phyloP scores from a whole-genome alignment of 2,113 vertebrate genomes.

The Ibidorhyncha struthersii region DNA sequence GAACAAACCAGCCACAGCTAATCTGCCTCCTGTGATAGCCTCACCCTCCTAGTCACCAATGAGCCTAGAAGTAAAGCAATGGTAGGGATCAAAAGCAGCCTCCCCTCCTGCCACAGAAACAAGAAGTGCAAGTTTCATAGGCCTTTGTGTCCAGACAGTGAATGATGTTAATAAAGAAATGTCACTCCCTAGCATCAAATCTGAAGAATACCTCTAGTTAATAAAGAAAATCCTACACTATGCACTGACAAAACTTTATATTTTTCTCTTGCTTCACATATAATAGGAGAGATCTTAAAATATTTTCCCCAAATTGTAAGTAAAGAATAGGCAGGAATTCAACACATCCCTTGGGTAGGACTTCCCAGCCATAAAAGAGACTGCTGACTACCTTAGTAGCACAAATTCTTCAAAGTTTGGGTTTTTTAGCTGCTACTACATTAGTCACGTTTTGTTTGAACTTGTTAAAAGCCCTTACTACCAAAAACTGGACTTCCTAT shows the following conservation, averaged over 20 bases:
- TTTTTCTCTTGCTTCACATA: background rate
- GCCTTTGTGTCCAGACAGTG: background rate
- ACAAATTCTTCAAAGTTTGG: background rate
- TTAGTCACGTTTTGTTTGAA: background rate
- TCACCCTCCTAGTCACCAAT: background rate
- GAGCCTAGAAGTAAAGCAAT: background rate
- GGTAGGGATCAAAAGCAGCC: background rate
- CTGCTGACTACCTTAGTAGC: background rate
- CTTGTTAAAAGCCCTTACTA: background rate
- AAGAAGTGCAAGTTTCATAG: background rate
- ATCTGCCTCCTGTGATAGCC: background rate
- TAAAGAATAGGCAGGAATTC: background rate
- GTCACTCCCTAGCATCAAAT: background rate
- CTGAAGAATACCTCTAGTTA: background rate
- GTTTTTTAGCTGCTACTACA: background rate
- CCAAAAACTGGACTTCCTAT: background rate
- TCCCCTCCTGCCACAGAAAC: background rate
- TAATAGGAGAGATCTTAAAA: background rate
- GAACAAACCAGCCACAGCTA: background rate
- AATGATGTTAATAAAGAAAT: background rate
- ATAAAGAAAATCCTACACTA: background rate
- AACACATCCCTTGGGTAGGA: background rate
- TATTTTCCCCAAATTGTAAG: background rate
- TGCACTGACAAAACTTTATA: background rate
- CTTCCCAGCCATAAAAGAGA: background rate